Evolutionary conservation across 2,113 vertebrate species (phyloP).

Genomic region (Cinclus cinclus): DNA sequence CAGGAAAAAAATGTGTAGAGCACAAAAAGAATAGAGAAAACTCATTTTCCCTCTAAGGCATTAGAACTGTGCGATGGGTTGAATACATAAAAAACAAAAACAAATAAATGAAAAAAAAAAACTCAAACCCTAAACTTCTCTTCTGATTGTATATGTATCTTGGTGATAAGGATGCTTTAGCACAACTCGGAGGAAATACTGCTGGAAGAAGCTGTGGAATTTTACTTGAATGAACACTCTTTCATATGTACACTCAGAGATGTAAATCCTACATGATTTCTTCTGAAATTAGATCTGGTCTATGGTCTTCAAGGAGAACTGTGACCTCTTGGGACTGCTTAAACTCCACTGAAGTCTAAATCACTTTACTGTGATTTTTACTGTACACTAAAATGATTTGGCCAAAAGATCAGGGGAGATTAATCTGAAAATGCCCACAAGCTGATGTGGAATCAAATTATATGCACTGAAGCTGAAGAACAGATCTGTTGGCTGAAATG

Average conservation of each 20-base stretch:
- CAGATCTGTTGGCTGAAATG: slow-evolving; percentile 10
- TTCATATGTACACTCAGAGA: not conserved
- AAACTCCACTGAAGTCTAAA: not conserved
- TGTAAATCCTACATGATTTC: not conserved
- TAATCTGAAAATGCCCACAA: not conserved
- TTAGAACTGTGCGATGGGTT: not conserved
- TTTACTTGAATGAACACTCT: not conserved
- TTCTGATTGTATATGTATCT: not conserved
- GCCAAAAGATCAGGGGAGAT: not conserved
- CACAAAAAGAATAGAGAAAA: not conserved
- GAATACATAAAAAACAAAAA: not conserved
- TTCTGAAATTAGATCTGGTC: not conserved
- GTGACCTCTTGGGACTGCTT: not conserved
- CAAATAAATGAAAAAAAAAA: not conserved
- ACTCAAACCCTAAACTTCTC: not conserved
- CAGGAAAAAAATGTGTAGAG: not conserved
- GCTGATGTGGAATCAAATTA: not conserved
- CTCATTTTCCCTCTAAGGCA: not conserved
- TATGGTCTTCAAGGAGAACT: not conserved
- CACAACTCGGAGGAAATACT: not conserved
- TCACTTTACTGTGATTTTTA: not conserved
- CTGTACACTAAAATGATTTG: not conserved
- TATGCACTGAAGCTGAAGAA: not conserved
- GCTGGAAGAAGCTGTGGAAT: not conserved
- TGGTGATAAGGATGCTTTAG: not conserved